Evolutionary conservation across 2,113 vertebrate genomes (phyloP).

Genomic region (Upupa epops): DNA sequence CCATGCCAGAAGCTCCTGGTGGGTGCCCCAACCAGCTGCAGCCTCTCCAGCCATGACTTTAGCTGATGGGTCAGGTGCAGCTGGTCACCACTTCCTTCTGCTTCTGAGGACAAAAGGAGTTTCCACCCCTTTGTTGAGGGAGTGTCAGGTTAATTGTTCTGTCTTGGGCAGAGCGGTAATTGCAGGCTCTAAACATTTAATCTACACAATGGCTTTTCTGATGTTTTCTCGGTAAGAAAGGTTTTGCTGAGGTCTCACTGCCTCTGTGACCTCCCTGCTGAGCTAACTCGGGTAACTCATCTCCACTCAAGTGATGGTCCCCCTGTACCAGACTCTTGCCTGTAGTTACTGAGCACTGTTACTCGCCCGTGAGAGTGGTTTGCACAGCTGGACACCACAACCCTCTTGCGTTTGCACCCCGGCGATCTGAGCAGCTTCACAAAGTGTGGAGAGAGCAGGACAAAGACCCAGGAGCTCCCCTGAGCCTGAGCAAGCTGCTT

Average conservation of each 20-base stretch:
- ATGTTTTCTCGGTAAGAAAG: neutral
- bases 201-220: neutral
- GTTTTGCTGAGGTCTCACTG: neutral
- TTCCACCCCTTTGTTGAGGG: neutral
- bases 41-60: fast-evolving
- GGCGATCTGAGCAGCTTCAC: neutral
- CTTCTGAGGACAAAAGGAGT: neutral
- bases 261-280: neutral
- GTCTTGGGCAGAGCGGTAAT: neutral
- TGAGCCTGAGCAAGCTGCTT: fast-evolving
- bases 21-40: neutral
- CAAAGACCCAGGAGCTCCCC: too few species aligned
- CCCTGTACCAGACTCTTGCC: neutral
- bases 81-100: neutral
- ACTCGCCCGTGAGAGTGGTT: neutral
- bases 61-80: neutral
- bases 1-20: fast-evolving
- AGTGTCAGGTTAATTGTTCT: neutral
- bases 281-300: neutral
- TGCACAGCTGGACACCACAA: neutral
- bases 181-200: neutral
- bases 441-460: neutral
- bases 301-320: neutral
- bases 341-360: neutral
- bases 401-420: neutral